A percentile compares a stretch with the other conserved stretches of the same genome.
These are phyloP conservation scores for Melanerpes formicivorus DNA, from an alignment of 2,113 vertebrate genomes.

Conservation along the genomic window DNA sequence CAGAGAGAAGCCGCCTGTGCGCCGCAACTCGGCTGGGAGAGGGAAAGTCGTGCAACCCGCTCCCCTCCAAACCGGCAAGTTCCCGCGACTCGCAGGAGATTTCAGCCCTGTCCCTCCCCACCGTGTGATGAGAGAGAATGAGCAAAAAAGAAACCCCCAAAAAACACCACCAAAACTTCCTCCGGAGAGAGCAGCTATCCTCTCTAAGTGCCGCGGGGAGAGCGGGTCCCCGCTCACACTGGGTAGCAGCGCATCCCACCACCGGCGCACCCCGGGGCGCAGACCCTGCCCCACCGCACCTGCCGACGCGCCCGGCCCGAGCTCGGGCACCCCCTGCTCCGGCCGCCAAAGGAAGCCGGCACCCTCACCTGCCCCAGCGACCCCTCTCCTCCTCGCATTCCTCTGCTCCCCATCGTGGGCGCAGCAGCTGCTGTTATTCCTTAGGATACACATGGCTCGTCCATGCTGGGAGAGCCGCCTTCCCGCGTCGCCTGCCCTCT, in stretches of 20 bases:
- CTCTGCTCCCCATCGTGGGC: slow-evolving; percentile 19
- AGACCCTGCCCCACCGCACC: background rate
- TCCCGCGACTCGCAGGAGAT: background rate
- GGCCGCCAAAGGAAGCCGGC: background rate
- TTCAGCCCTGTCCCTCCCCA: background rate
- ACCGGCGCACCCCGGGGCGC: background rate
- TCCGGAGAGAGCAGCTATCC: background rate
- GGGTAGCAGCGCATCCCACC: background rate
- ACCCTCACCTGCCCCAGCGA: slow-evolving; percentile 54
- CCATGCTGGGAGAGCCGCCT: slow-evolving; percentile 25
- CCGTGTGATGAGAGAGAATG: no score
- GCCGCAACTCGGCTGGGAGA: background rate
- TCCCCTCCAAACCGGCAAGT: background rate
- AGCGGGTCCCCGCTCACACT: background rate
- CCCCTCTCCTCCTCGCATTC: slow-evolving; percentile 8
- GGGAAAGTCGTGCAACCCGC: background rate
- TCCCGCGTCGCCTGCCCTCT: slow-evolving; percentile 13
- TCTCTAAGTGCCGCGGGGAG: background rate
- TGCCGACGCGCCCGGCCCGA: background rate
- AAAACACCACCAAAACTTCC: background rate
- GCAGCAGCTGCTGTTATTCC: slow-evolving; percentile 28
- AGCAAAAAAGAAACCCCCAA: no score
- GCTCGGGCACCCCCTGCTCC: background rate
- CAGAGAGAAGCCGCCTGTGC: background rate
- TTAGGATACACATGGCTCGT: slow-evolving; percentile 36